phyloP scores from a whole-genome alignment of 1,140 invertebrate genomes.

The Plectrocnemia conspersa region DNA sequence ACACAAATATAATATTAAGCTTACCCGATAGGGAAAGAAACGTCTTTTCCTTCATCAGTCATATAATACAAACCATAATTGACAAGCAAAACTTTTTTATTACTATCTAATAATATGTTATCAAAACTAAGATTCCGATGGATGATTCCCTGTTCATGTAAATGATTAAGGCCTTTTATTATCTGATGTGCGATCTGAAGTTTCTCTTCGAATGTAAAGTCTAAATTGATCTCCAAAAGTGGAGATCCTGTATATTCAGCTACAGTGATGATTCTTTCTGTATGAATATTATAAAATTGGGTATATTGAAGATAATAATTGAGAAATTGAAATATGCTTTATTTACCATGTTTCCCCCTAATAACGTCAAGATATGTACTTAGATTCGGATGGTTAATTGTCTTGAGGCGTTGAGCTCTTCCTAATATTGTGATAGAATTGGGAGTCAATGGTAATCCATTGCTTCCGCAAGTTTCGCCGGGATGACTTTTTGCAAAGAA shows the following conservation, averaged over 20 bases:
- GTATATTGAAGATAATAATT: not conserved
- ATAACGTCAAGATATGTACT: slow-evolving; percentile 88
- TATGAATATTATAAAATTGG: slow-evolving; percentile 37
- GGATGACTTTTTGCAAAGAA: slow-evolving; percentile 88
- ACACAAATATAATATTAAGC: slow-evolving; percentile 35
- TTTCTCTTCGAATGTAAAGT: slow-evolving; percentile 51
- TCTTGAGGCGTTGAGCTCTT: slow-evolving; percentile 77
- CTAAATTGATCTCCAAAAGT: slow-evolving; percentile 47
- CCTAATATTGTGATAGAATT: slow-evolving; percentile 94
- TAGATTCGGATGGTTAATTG: slow-evolving; percentile 73
- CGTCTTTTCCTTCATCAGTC: slow-evolving; percentile 77
- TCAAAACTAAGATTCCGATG: slow-evolving; percentile 77
- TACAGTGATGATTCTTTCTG: slow-evolving; percentile 86
- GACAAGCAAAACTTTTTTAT: slow-evolving; percentile 75
- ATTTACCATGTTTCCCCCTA: slow-evolving; percentile 87
- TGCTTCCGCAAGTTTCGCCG: slow-evolving; percentile 88
- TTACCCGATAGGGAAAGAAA: slow-evolving; percentile 90
- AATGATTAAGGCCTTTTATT: slow-evolving; percentile 65
- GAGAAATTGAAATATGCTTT: not conserved
- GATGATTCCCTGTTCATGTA: slow-evolving; percentile 70
- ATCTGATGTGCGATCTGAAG: slow-evolving; percentile 63
- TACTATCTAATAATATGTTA: slow-evolving; percentile 74
- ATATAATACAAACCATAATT: slow-evolving; percentile 92
- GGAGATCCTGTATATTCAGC: slow-evolving; percentile 78
- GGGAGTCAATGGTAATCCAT: slow-evolving; percentile 91